A percentile compares a stretch with the other conserved stretches of the same genome.
Evolutionary conservation across 2,797 vertebrate genomes (phyloP).

Genomic region (Bovichtus variegatus): DNA sequence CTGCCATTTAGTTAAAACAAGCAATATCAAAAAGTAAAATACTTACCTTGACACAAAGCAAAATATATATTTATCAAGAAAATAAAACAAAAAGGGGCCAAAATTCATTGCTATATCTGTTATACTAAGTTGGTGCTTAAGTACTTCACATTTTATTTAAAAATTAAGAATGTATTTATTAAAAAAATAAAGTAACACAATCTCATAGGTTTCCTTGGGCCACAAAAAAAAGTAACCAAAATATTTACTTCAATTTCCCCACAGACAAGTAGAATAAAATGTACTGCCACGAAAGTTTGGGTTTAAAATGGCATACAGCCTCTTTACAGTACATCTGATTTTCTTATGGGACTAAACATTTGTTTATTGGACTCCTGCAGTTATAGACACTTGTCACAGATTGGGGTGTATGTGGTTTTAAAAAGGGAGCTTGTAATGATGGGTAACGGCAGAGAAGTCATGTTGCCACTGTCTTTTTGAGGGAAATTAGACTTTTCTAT

Average conservation of each 20-base stretch:
- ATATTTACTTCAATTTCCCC: conserved; percentile 21
- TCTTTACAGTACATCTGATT: conserved; percentile 60
- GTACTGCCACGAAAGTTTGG: conserved; percentile 23
- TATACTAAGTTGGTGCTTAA: conserved; percentile 35
- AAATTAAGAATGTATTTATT: neutral
- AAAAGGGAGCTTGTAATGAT: conserved; percentile 61
- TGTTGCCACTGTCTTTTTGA: conserved; percentile 76
- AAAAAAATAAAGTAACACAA: conserved; percentile 14
- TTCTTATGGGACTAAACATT: conserved; percentile 58
- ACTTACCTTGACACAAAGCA: conserved; percentile 86
- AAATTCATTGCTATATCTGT: conserved; percentile 45
- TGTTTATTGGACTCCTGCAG: conserved; percentile 64
- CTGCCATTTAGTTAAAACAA: conserved; percentile 53
- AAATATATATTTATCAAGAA: conserved; percentile 31
- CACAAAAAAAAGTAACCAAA: conserved; percentile 11
- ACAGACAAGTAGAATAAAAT: conserved; percentile 40
- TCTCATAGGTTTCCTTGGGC: conserved; percentile 15
- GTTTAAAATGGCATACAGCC: conserved; percentile 49
- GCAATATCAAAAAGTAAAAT: conserved; percentile 76
- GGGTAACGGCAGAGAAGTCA: conserved; percentile 40
- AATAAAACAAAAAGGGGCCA: conserved; percentile 41
- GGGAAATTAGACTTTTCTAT: conserved; percentile 71
- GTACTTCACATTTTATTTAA: conserved; percentile 19
- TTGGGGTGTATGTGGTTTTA: conserved; percentile 44
- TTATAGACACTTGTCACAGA: conserved; percentile 71